Base-by-base conservation (phyloP, 2,113 vertebrate genomes). In the Apus apus region DNA sequence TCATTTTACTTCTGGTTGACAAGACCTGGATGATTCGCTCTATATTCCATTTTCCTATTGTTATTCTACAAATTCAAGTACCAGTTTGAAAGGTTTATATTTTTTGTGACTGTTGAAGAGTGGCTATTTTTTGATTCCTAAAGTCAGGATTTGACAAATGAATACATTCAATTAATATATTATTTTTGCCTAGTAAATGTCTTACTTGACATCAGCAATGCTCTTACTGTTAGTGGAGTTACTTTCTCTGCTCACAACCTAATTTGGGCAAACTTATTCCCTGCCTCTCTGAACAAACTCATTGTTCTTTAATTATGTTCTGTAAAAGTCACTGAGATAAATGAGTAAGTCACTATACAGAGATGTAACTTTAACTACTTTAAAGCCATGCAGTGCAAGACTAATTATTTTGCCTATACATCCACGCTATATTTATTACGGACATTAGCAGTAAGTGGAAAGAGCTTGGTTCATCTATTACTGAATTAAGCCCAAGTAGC, bases 341-440 rank as follows among this genome's bases (percentile, higher is more conserved):
- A 62, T 54, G 10, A 81, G 56, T 62, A 82, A 60, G 23, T 57
- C 51, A 66, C 80, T 90, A 62, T 40, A 67, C 51, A 79, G 30
- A 80, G 72, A 80, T 92, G 16, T 68, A 15, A 56, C 54, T 92
- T 75, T 38, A 78, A 34, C 21, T 64, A 26, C 58, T 64, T 48
- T 54, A 78, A 92, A 75, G 21, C 32, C 25, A 54, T 36, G 50
- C 11, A 2, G 1, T 58, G 43, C 20, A 45, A 72, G n/a, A 76
- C 38, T 91, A 84, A 95, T 97, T 93, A 96, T 88, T 96, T 93
- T 84, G 34, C 70, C 87, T 71, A 50, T 51, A 79, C 15, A 75
- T 40, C 38, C 38, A 89, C 0, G 1, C 84, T 70, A 23, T 90
- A 96, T 90, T 95, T 96, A 93, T 93, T 90, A 95, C 56, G 92